Evolutionary conservation across 2,113 vertebrate species (phyloP), one percentile per base, ranked within the genome.

Genomic region (Salvator merianae): DNA sequence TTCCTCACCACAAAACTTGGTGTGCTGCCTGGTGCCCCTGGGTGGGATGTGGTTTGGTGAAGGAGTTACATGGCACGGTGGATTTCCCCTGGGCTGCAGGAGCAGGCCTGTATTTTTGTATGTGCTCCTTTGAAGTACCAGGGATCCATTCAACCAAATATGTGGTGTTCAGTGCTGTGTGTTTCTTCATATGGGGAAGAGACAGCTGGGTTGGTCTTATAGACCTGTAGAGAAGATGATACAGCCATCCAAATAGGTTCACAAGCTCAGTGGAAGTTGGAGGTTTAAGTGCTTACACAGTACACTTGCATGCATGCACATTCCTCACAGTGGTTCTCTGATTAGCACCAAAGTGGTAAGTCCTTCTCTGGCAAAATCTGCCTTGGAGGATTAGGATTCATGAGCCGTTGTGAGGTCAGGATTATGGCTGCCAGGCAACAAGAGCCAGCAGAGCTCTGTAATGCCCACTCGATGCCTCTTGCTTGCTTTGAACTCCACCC

Each of bases 261-360:
- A 22, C 24, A 9, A 34, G 24, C 55, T 20, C 20, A 7, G 9
- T n/a, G 65, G 30, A n/a, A 12, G 65, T 12, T 8, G 12, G 26
- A 66, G 65, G 3, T 66, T 66, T 14, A 53, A 53, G 63, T 47
- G 40, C 28, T 14, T n/a, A 9, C 26, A 18, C 50, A 5, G 3
- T 24, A 7, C n/a, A 9, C 30, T 5, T 20, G 10, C 34, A 32
- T 9, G 55, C 55, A 7, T n/a, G 7, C 36, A 10, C 59, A 28
- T 7, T 43, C 14, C 12, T 63, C 62, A 12, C 59, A 40, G 14
- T 79, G 24, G 71, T 62, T 40, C 16, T 22, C 82, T 3, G 30
- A 85, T 89, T 32, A 87, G 55, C 82, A 53, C 43, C 55, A 90
- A 88, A 12, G 20, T 47, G 12, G 87, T 90, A 71, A 3, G 80